Conservation (phyloP, 2,797 vertebrate species). For the Distichodus sexfasciatus region DNA sequence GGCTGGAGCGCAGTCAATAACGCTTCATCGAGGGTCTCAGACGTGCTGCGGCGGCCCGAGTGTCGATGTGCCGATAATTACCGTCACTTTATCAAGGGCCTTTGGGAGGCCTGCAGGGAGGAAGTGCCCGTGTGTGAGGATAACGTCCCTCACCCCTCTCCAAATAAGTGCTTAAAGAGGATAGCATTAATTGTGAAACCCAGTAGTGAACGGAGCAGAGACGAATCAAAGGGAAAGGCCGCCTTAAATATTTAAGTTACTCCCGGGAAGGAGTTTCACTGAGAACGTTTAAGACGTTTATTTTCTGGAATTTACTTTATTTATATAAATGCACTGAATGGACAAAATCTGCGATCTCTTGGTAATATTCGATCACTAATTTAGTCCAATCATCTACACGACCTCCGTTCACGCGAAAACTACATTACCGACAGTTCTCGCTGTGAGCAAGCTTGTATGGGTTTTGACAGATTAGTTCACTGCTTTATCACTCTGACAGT, state of each 20-base stretch:
- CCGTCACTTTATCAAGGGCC: conserved; percentile 23
- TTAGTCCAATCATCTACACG: no score
- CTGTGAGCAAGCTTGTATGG: conserved; percentile 18
- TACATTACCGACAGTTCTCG: background rate
- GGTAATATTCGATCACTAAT: no score
- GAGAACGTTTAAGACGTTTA: background rate
- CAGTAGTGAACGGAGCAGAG: background rate
- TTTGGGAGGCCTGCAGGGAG: conserved; percentile 29
- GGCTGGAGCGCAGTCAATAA: conserved; percentile 17
- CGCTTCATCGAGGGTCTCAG: conserved; percentile 15
- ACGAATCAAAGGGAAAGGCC: background rate
- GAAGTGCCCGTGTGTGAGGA: conserved; percentile 15
- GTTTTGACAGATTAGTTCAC: conserved; percentile 29
- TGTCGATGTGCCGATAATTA: conserved; percentile 33
- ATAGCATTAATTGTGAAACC: conserved; percentile 17
- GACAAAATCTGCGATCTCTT: no score
- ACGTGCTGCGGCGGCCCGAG: no score
- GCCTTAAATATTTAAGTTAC: conserved; percentile 18
- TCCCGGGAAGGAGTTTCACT: conserved; percentile 12
- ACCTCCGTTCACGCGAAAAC: no score
- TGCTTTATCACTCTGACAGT: conserved; percentile 38
- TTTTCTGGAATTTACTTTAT: no score
- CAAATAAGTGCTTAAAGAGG: conserved; percentile 13
- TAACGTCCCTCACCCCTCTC: conserved; percentile 12
- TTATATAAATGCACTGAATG: no score